These are phyloP conservation scores for Orestias chungarensis DNA, from an alignment of 2,797 vertebrate species.

Conservation along the genomic window DNA sequence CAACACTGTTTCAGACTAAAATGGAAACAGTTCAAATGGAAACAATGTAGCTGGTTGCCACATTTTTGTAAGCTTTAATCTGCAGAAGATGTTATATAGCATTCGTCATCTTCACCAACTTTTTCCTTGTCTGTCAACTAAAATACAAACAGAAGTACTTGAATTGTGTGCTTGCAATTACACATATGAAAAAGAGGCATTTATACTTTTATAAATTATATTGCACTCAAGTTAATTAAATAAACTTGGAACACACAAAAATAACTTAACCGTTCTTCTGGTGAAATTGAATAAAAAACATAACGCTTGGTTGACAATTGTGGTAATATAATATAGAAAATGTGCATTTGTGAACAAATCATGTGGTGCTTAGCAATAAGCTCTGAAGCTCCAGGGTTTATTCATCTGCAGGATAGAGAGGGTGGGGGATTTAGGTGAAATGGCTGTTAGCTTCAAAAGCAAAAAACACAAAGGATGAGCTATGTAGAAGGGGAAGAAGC, in stretches of 20 bases:
- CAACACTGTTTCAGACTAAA: no score
- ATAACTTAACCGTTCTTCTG: neutral
- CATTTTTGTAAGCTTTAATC: neutral
- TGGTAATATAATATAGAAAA: constrained; percentile 17
- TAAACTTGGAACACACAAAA: neutral
- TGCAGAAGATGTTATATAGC: neutral
- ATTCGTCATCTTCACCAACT: neutral
- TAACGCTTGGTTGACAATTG: constrained; percentile 2
- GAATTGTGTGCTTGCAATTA: neutral
- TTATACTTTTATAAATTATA: neutral
- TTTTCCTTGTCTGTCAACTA: neutral
- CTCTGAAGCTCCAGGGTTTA: constrained; percentile 53
- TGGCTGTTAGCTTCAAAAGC: constrained; percentile 64
- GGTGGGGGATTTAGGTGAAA: constrained; percentile 53
- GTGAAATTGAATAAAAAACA: constrained; percentile 5
- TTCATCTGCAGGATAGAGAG: constrained; percentile 52
- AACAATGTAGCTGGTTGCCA: neutral
- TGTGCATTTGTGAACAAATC: constrained; percentile 33
- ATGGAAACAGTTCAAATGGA: no score
- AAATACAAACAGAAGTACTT: neutral
- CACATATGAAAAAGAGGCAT: neutral
- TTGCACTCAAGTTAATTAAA: neutral
- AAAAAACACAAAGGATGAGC: constrained; percentile 70
- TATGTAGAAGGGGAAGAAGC: constrained; percentile 53
- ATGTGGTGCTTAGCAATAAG: constrained; percentile 22